Evolutionary conservation across 2,888 invertebrate species (phyloP), one percentile per base, ranked within the genome.

Genomic region (Drosophila subsilvestris): DNA sequence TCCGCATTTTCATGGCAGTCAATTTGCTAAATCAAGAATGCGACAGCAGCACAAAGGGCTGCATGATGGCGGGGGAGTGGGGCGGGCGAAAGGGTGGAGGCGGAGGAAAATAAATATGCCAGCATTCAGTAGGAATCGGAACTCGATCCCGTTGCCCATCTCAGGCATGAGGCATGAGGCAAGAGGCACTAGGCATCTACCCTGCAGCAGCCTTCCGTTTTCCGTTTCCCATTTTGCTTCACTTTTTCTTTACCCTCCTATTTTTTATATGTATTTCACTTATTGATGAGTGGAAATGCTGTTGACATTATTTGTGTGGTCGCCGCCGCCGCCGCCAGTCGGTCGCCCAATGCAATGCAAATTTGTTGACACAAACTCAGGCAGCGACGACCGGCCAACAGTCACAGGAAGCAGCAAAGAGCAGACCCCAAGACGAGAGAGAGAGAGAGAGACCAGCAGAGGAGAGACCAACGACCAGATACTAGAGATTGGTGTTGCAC

Each of bases 291-390:
- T 66, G 61, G 67, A 80, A 78, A 86, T 84, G 86, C 76, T 83
- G 84, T 80, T 86, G 81, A 81, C 86, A 81, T 86, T 78, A 81
- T 84, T 86, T 78, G 84, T 86, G 81, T 67, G 81, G 78, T 74
- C 57, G 73, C 56, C 69, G 81, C 76, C 57, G 72, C 56, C 69
- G 81, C 76, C 78, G 84, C 86, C 81, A 72, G 84, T 80, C 80
- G 80, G 83, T 71, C 86, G 80, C 69, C 80, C 53, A 43, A 65
- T 65, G 47, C 78, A 78, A 86, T 86, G 87, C 87, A 81, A 76
- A 84, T 76, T 82, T 69, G 67, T 78, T 70, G 84, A 74, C 84
- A 69, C 61, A 57, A 56, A 63, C 63, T 44, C 51, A 50, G 48
- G 48, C 63, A 45, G 50, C 50, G 29, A 42, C 29, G 32, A 49